A percentile compares a stretch with the other conserved stretches of the same genome.
phyloP scores from a whole-genome alignment of 2,888 invertebrate species.

The Biston betularia region DNA sequence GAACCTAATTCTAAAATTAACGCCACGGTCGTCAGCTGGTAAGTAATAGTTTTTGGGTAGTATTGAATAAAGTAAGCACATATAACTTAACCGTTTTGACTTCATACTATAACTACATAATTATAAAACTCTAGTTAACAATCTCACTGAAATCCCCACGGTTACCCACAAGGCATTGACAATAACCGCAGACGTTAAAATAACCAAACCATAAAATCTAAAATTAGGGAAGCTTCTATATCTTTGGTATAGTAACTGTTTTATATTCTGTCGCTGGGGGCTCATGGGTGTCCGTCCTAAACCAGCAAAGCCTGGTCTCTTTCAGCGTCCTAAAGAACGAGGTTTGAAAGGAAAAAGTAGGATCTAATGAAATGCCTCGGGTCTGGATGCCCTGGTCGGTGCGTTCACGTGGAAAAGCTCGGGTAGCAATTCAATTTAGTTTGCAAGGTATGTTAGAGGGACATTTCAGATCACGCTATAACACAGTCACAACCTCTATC shows the following conservation, averaged over 20 bases:
- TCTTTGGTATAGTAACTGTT: not conserved
- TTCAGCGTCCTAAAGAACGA: slow-evolving; percentile 22
- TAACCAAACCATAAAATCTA: slow-evolving; percentile 43
- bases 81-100: too few species aligned
- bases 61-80: too few species aligned
- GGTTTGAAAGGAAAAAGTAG: slow-evolving; percentile 40
- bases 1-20: too few species aligned
- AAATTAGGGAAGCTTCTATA: slow-evolving; percentile 40
- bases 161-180: slow-evolving; percentile 20
- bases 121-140: not conserved
- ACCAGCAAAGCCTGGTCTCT: slow-evolving; percentile 46
- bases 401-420: slow-evolving; percentile 55
- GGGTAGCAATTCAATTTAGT: slow-evolving; percentile 65
- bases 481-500: too few species aligned
- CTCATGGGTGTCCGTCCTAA: slow-evolving; percentile 47
- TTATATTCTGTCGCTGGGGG: slow-evolving; percentile 28
- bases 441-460: slow-evolving; percentile 58
- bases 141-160: not conserved
- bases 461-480: not conserved
- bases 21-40: too few species aligned
- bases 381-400: slow-evolving; percentile 50
- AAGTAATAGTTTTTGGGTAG: too few species aligned
- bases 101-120: not conserved
- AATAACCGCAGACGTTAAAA: slow-evolving; percentile 34
- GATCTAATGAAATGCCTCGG: slow-evolving; percentile 57